Evolutionary conservation across 30 jellyfish, hydroid and myxozoan species (phyloP), one percentile per base, ranked within the genome.

Genomic region (Aurelia coerulea): DNA sequence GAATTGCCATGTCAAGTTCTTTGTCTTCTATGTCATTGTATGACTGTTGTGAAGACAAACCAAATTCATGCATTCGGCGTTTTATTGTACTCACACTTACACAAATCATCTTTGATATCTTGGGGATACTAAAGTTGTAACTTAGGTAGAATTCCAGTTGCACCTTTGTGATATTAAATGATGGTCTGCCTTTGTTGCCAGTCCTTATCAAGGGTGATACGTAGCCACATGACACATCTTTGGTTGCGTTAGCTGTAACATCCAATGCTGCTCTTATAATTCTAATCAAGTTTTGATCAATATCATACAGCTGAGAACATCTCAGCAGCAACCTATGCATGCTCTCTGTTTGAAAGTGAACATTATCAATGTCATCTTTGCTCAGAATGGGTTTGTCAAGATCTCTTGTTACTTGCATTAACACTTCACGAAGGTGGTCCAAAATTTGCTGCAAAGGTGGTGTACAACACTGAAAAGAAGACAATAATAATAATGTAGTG

Each of bases 171-270:
- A 71, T 35, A 4, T 33, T 60, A 9, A 42, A 33, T 11, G 62
- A 32, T 35, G 81, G 81, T 42, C 81, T 71, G 31, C 81, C 81
- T 71, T 17, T 60, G 33, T 23, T 60, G 33, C 69, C 69, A 16
- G 69, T 60, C 29, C 34, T 16, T 17, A 23, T 16, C 6, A 16
- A 5, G 31, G 69, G 29, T 60, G 69, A 17, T 60, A 16, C 34
- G 69, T 60, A 60, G 33, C 69, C 69, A 60, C 34, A 23, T 1
- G 29, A 16, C 10, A 60, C 69, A 16, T 60, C 34, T 60, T 60
- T 23, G 5, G 31, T 23, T 3, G 33, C 31, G 10, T 23, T 60
- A 16, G 69, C 69, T 60, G 33, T 23, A 5, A 11, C 13, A 60
- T 17, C 69, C 69, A 60, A 17, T 23, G 33, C 69, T 23, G 9